Conservation (phyloP, 2,797 vertebrate genomes). For the Rhinogobio ventralis region DNA sequence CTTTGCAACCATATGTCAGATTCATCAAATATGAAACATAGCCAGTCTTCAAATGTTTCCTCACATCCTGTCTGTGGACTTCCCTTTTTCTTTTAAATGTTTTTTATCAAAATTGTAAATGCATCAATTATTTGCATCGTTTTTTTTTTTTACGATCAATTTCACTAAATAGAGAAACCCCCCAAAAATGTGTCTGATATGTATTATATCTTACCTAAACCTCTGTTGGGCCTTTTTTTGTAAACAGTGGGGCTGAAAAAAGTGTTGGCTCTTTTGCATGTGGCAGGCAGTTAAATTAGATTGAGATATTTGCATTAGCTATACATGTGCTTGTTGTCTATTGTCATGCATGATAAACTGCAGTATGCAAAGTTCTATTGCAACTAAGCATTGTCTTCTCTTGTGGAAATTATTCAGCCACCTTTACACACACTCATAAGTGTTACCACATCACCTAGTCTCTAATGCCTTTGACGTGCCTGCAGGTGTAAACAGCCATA, state of each 20-base stretch:
- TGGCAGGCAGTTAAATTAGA: constrained; percentile 14
- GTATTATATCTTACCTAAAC: background rate
- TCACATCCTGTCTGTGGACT: background rate
- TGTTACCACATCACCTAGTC: constrained; percentile 7
- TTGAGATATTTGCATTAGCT: constrained; percentile 38
- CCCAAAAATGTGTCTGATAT: background rate
- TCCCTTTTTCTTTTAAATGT: background rate
- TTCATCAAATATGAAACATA: background rate
- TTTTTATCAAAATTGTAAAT: background rate
- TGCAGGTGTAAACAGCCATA: constrained; percentile 5
- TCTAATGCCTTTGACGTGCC: background rate
- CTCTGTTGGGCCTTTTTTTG: background rate
- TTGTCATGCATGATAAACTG: background rate
- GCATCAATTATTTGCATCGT: background rate
- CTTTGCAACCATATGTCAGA: too few relatives aligned
- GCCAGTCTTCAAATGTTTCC: background rate
- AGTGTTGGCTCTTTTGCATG: constrained; percentile 5
- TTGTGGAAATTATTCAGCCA: background rate
- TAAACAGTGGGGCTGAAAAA: background rate
- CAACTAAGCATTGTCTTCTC: constrained; percentile 4
- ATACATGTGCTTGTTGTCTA: background rate
- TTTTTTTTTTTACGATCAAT: background rate
- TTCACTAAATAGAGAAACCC: background rate
- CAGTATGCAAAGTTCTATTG: background rate
- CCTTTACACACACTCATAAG: background rate